These are phyloP conservation scores for Vollenhovia emeryi DNA, from an alignment of 1,140 invertebrate genomes.

Conservation along the genomic window DNA sequence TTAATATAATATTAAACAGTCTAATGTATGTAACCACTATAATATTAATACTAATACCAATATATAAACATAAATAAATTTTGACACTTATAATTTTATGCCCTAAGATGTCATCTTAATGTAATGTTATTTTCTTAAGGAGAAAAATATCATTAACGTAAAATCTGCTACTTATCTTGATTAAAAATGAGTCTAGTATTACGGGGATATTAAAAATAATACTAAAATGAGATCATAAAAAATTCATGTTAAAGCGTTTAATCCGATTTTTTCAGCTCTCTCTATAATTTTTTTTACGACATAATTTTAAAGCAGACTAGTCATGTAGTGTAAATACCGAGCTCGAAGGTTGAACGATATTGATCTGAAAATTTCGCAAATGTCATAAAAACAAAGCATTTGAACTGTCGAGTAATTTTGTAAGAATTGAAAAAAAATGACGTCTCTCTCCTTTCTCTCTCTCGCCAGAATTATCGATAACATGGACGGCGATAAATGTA, in stretches of 20 bases:
- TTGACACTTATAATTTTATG: background rate
- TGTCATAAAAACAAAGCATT: slow-evolving; percentile 36
- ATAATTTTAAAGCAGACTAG: slow-evolving; percentile 1
- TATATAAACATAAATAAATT: background rate
- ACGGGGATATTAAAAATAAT: background rate
- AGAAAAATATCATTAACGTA: background rate
- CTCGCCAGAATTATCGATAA: slow-evolving; percentile 10
- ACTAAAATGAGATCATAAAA: background rate
- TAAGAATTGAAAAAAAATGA: background rate
- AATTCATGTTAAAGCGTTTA: background rate
- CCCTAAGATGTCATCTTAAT: background rate
- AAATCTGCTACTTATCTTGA: background rate
- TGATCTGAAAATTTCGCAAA: slow-evolving; percentile 13
- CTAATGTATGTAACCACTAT: background rate
- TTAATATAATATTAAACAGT: slow-evolving; percentile 14
- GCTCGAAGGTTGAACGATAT: background rate
- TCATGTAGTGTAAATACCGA: background rate
- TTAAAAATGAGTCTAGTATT: background rate
- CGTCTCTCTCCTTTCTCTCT: too few relatives aligned
- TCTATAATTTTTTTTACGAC: background rate
- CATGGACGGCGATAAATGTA: background rate
- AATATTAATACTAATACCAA: background rate
- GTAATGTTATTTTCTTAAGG: background rate
- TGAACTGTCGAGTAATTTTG: slow-evolving; percentile 34
- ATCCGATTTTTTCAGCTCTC: background rate